Evolutionary conservation across 2,113 vertebrate species (phyloP).

Genomic region (Oryzias javanicus): DNA sequence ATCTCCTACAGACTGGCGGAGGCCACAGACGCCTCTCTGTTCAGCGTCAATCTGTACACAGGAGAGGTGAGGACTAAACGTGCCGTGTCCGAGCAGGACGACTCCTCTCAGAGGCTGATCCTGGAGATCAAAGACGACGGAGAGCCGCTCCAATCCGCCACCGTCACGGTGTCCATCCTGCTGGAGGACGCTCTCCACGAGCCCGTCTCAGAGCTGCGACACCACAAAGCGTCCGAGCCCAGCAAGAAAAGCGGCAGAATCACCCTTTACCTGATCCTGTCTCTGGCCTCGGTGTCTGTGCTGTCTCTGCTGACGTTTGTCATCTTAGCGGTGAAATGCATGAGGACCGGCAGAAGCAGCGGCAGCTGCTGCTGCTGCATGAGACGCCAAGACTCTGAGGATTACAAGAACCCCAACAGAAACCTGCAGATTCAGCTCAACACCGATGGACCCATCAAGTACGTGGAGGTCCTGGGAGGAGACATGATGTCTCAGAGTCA

Average conservation of each 20-base stretch:
- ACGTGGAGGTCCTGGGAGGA: constrained; percentile 81
- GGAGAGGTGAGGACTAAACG: constrained; percentile 80
- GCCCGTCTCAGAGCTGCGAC: constrained; percentile 68
- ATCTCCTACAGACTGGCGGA: constrained; percentile 78
- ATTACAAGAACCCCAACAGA: constrained; percentile 68
- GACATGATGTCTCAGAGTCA: constrained; percentile 75
- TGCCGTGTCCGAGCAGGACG: constrained; percentile 71
- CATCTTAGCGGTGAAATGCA: constrained; percentile 74
- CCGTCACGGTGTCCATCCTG: constrained; percentile 71
- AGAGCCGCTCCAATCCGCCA: constrained; percentile 75
- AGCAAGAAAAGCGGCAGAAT: constrained; percentile 64
- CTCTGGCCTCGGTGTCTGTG: constrained; percentile 76
- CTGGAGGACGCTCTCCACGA: constrained; percentile 64
- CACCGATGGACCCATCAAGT: constrained; percentile 81
- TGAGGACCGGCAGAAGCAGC: constrained; percentile 63
- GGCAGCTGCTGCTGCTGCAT: constrained; percentile 59
- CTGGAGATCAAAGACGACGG: constrained; percentile 79
- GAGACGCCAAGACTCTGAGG: constrained; percentile 48
- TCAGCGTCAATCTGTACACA: constrained; percentile 73
- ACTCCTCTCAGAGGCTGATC: constrained; percentile 75
- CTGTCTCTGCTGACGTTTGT: constrained; percentile 77
- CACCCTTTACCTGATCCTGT: constrained; percentile 78
- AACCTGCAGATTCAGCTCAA: constrained; percentile 79
- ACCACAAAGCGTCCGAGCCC: constrained; percentile 24
- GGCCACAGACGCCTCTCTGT: constrained; percentile 73